Conservation (phyloP, 2,113 vertebrate species). For the Candoia aspera region DNA sequence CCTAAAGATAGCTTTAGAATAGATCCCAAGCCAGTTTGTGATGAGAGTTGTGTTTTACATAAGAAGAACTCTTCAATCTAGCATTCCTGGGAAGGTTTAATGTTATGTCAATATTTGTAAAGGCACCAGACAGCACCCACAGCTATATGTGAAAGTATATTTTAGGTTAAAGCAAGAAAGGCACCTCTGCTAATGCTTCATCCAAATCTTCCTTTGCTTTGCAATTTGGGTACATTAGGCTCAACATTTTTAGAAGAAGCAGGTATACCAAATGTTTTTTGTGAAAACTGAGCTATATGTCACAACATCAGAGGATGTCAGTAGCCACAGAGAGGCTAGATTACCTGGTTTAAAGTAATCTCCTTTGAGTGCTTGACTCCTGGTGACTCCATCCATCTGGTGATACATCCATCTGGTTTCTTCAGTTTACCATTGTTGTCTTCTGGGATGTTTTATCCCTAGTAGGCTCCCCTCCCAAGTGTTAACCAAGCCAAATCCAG, state of each 20-base stretch:
- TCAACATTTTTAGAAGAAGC: conserved; percentile 1
- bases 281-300: not conserved
- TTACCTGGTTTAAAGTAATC: not conserved
- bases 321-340: not conserved
- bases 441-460: not conserved
- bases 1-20: not conserved
- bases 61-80: conserved; percentile 14
- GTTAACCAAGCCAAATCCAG: not conserved
- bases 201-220: conserved; percentile 10
- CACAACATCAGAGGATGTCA: not conserved
- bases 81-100: conserved; percentile 27
- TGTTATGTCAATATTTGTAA: conserved; percentile 18
- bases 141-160: not conserved
- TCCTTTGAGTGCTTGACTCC: not conserved
- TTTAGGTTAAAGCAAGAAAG: conserved; percentile 17
- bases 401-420: not conserved
- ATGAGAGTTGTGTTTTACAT: not conserved
- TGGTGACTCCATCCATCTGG: not conserved
- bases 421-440: not conserved
- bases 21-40: not conserved
- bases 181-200: conserved; percentile 15
- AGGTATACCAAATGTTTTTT: not conserved
- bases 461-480: not conserved
- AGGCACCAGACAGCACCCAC: conserved; percentile 10
- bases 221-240: conserved; percentile 21